Percentiles rank a stretch among this genome's conserved stretches.
phyloP scores from a whole-genome alignment of 2,113 vertebrate species.

The Eubucco bourcierii region DNA sequence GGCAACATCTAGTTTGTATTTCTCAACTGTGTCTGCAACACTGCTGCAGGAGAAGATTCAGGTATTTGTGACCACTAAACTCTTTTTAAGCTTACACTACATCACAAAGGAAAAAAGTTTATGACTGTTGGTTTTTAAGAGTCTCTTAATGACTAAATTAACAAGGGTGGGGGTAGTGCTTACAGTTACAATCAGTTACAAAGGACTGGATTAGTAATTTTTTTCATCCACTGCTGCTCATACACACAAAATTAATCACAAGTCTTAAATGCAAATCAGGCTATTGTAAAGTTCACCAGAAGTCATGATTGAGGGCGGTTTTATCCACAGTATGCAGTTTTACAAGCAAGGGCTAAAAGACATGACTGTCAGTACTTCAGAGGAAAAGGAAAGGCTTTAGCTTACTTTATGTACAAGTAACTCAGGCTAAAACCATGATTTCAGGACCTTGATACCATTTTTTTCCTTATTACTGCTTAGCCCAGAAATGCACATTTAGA shows the following conservation, averaged over 20 bases:
- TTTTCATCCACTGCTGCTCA: neutral
- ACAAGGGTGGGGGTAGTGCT: fast-evolving
- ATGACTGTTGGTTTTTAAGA: neutral
- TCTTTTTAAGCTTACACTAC: neutral
- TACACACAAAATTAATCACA: neutral
- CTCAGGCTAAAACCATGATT: neutral
- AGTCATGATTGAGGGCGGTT: neutral
- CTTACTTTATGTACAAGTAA: neutral
- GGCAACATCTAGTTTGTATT: conserved; percentile 70
- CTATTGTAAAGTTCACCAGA: neutral
- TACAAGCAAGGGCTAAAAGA: neutral
- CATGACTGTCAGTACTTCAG: neutral
- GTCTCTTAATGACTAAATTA: neutral
- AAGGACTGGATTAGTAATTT: neutral
- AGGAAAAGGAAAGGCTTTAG: neutral
- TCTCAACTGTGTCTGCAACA: conserved; percentile 75
- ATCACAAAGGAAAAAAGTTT: neutral
- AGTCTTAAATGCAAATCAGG: neutral
- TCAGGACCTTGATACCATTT: neutral
- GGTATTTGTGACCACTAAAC: neutral
- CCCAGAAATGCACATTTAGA: neutral
- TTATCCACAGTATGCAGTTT: neutral
- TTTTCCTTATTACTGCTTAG: neutral
- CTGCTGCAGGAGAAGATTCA: conserved; percentile 71
- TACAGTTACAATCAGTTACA: neutral